Conservation (phyloP, 1,140 invertebrate species). For the Hyposmocoma kahamanoa region DNA sequence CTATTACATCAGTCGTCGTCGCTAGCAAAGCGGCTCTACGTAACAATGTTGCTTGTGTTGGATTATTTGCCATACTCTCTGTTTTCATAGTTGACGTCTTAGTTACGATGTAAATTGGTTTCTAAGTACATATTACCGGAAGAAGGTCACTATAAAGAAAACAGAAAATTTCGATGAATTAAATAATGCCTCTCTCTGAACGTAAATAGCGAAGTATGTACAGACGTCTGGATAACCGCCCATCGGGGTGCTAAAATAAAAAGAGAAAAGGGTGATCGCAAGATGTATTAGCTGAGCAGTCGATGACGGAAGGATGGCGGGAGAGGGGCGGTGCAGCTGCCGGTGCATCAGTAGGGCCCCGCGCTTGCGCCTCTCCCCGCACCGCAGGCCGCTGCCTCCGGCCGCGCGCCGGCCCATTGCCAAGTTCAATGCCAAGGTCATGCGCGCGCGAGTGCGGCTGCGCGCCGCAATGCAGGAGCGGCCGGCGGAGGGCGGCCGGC, state of each 20-base stretch:
- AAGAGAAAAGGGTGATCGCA: slow-evolving; percentile 15
- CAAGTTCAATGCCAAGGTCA: slow-evolving; percentile 77
- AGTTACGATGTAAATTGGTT: too few relatives aligned
- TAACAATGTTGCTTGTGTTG: too few relatives aligned
- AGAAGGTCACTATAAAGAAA: too few relatives aligned
- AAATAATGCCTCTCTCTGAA: too few relatives aligned
- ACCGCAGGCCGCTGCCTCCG: slow-evolving; percentile 20
- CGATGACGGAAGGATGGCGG: slow-evolving; percentile 42
- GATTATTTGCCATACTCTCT: too few relatives aligned
- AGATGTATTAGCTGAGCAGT: slow-evolving; percentile 17
- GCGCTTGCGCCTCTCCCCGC: slow-evolving; percentile 23
- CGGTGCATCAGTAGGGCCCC: slow-evolving; percentile 43
- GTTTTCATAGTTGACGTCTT: too few relatives aligned
- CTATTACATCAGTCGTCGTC: slow-evolving; percentile 25
- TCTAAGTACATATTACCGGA: too few relatives aligned
- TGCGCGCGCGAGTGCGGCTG: slow-evolving; percentile 71
- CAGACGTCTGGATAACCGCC: neutral
- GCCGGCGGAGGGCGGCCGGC: slow-evolving; percentile 44
- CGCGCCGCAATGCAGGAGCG: slow-evolving; percentile 74
- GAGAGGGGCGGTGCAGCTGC: slow-evolving; percentile 59
- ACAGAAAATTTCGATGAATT: too few relatives aligned
- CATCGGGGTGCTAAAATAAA: slow-evolving; percentile 10
- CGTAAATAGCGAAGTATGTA: too few relatives aligned
- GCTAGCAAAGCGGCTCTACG: too few relatives aligned
- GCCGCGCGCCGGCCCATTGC: slow-evolving; percentile 53